A percentile compares a stretch with the other conserved stretches of the same genome.
Conservation (phyloP, 2,113 vertebrate genomes). For the Stomatorhinus ivindoensis region DNA sequence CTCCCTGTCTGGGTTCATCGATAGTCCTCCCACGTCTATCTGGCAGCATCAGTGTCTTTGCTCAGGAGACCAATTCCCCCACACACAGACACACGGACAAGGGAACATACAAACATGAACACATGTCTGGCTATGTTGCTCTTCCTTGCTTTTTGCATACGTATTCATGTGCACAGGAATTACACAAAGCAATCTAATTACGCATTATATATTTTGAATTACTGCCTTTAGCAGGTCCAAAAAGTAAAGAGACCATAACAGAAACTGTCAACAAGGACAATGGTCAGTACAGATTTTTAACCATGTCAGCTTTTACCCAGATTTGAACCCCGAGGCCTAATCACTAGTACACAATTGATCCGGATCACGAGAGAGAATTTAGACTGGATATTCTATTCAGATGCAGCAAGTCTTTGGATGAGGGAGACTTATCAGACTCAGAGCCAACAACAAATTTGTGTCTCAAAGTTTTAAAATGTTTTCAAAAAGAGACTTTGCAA, state of each 20-base stretch:
- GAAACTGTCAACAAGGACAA: background rate
- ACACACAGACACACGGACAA: background rate
- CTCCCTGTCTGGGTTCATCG: slow-evolving; percentile 23
- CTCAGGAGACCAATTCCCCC: background rate
- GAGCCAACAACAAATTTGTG: background rate
- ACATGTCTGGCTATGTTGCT: slow-evolving; percentile 11
- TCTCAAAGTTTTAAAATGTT: background rate
- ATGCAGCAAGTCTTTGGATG: background rate
- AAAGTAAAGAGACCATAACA: background rate
- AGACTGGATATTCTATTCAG: background rate
- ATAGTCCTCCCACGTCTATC: slow-evolving; percentile 37
- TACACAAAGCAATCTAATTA: background rate
- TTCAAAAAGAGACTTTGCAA: slow-evolving; percentile 3
- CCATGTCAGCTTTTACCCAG: background rate
- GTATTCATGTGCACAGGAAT: background rate
- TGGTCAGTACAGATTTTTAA: background rate
- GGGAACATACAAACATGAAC: background rate
- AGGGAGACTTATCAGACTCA: background rate
- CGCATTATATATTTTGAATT: background rate
- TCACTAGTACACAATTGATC: background rate
- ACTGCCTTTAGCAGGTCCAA: background rate
- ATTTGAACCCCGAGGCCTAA: background rate
- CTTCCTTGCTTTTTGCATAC: background rate
- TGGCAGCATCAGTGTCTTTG: slow-evolving; percentile 22
- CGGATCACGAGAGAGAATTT: background rate